Evolutionary conservation across 2,797 vertebrate species (phyloP).

Genomic region (Sylvia borin): DNA sequence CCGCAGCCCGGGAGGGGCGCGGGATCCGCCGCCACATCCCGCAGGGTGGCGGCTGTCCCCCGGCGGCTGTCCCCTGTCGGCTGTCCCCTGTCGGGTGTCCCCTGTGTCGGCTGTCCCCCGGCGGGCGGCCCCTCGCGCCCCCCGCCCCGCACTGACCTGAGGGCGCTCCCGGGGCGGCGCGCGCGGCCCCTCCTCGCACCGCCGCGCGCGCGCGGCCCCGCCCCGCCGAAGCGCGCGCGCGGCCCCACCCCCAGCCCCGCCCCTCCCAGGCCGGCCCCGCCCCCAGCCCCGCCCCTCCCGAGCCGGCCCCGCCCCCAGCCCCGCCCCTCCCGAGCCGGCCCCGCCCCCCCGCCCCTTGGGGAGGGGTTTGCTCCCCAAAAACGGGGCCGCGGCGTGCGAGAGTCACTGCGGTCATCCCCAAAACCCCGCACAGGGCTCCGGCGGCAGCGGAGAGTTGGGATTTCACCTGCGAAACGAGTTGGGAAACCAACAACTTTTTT

Average conservation of each 20-base stretch:
- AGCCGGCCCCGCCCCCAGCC: neutral
- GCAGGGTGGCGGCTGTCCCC: neutral
- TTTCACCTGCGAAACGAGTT: neutral
- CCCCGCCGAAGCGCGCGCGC: neutral
- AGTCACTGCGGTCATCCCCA: rapidly evolving
- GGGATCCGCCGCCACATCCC: neutral
- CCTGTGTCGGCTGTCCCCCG: no score
- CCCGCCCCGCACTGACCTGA: neutral
- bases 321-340: neutral
- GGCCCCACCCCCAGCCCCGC: neutral
- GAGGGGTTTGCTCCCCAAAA: neutral
- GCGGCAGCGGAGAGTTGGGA: neutral
- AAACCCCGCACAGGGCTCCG: rapidly evolving
- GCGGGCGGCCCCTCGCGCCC: no score
- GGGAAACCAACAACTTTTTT: neutral
- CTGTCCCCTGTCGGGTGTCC: no score
- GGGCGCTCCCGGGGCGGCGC: neutral
- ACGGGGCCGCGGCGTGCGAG: rapidly evolving
- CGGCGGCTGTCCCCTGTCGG: no score
- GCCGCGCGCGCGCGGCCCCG: neutral
- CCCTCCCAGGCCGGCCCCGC: neutral
- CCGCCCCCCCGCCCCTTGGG: neutral
- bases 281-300: neutral
- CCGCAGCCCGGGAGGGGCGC: neutral
- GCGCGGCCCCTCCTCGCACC: neutral